Conservation (phyloP, 2,797 vertebrate species). For the Microchirus variegatus region DNA sequence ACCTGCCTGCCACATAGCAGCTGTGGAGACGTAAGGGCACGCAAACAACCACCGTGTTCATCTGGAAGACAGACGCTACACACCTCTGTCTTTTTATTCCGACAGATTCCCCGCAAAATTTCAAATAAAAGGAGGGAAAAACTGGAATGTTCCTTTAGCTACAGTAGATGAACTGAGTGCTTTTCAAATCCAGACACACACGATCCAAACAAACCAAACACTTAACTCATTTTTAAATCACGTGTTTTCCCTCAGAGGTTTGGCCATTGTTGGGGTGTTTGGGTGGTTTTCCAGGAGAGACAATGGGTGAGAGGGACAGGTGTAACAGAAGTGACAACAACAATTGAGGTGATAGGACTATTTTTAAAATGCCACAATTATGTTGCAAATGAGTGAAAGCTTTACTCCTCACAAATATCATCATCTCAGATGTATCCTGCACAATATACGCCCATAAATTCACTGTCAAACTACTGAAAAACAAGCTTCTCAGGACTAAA, state of each 20-base stretch:
- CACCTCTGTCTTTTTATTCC: constrained; percentile 26
- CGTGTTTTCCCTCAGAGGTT: constrained; percentile 3
- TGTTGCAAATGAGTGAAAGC: no score
- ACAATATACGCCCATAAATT: no score
- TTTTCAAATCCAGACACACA: constrained; percentile 22
- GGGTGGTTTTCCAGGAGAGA: not conserved
- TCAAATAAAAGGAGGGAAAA: constrained; percentile 13
- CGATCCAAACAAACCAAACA: constrained; percentile 33
- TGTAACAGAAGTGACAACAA: no score
- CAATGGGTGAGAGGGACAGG: no score
- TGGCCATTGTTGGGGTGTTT: no score
- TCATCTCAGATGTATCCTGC: no score
- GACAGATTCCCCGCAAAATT: constrained; percentile 38
- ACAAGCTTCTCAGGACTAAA: no score
- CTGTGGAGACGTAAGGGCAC: constrained; percentile 53
- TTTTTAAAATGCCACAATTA: no score
- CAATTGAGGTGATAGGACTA: no score
- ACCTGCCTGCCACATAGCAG: constrained; percentile 53
- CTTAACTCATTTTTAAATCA: constrained; percentile 28
- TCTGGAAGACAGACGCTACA: constrained; percentile 42
- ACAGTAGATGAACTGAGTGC: not conserved
- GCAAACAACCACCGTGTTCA: constrained; percentile 50
- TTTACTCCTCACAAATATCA: no score
- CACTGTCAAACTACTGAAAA: no score
- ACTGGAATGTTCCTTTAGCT: constrained; percentile 18